Percentiles rank a stretch among this genome's conserved stretches.
Conservation (phyloP, 2,797 vertebrate genomes). For the Tinamus major region DNA sequence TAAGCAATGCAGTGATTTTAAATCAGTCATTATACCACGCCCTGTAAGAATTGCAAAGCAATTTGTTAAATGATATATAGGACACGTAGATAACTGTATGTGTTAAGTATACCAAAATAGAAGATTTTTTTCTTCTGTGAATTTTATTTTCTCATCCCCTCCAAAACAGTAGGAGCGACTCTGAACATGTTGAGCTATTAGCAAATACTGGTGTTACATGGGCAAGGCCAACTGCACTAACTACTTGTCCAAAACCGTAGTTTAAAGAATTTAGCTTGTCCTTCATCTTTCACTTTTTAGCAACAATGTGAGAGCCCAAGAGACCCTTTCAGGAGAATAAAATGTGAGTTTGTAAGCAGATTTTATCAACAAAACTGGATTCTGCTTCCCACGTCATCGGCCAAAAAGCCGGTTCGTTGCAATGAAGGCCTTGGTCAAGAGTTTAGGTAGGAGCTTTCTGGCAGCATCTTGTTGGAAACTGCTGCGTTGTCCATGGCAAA, state of each 20-base stretch:
- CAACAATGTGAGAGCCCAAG: background rate
- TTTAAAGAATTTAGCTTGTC: background rate
- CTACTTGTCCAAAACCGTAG: background rate
- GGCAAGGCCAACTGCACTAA: background rate
- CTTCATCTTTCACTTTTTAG: background rate
- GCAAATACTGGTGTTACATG: background rate
- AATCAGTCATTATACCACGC: slow-evolving; percentile 84
- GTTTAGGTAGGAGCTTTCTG: background rate
- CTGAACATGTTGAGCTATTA: background rate
- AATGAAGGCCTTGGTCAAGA: background rate
- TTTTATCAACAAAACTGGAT: background rate
- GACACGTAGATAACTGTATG: slow-evolving; percentile 66
- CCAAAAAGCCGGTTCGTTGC: background rate
- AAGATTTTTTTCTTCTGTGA: slow-evolving; percentile 18
- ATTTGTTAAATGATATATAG: slow-evolving; percentile 82
- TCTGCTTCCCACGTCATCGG: background rate
- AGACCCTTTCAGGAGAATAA: background rate
- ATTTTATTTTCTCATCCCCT: slow-evolving; percentile 24
- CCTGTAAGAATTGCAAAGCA: slow-evolving; percentile 79
- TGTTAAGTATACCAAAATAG: slow-evolving; percentile 74
- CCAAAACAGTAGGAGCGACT: slow-evolving; percentile 28
- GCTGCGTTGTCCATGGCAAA: background rate
- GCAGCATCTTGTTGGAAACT: background rate
- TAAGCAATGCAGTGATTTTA: slow-evolving; percentile 86
- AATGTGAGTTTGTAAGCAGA: background rate